Evolutionary conservation across 37 sponge, comb jelly and placozoan genomes (phyloP), one percentile per base, ranked within the genome.

Genomic region (Haliclona indistincta): DNA sequence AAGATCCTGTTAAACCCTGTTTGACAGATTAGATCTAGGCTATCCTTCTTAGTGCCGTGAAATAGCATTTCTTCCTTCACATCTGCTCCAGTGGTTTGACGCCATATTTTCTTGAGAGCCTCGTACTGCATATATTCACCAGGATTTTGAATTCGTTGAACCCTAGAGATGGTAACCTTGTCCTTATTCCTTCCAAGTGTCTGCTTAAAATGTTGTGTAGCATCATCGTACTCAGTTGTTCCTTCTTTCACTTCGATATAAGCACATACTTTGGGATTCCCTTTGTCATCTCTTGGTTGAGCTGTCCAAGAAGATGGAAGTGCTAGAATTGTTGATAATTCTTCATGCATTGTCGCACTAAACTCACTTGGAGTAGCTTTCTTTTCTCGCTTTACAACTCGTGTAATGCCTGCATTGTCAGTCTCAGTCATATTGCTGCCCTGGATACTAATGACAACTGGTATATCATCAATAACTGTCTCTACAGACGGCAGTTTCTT

Each of bases 1-100:
- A 73, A 89, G 32, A 19, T 83, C 64, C 89, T 41, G 56, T 89
- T 89, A 68, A 89, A 89, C 20, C 89, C 89, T 36, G 72, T 74
- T n/a, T 39, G 41, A n/a, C 66, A 58, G 40, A 89, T 89, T 29
- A 35, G 54, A 49, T 73, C 44, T 23, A 72, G 5, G 19, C 29
- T 40, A 0, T 55, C 75, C 15, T 19, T 2, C 35, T 54, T 35
- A 15, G 80, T 72, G 0, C 89, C 89, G 75, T 87, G 88, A 41
- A 87, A 87, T 37, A 87, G 77, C 25, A 32, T 29, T 66, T 49
- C 65, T 43, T 52, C 76, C 26, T 36, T 38, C 3, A 70, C 68
- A 13, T 6, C 22, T 25, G 60, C 75, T 19, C 43, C 29, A 63
- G 61, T 8, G 23, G 56, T 67, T 39, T 4, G 4, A 2, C 10